These are phyloP conservation scores for Gymnocephalus cernua DNA, from an alignment of 2,113 vertebrate genomes.

Conservation along the genomic window DNA sequence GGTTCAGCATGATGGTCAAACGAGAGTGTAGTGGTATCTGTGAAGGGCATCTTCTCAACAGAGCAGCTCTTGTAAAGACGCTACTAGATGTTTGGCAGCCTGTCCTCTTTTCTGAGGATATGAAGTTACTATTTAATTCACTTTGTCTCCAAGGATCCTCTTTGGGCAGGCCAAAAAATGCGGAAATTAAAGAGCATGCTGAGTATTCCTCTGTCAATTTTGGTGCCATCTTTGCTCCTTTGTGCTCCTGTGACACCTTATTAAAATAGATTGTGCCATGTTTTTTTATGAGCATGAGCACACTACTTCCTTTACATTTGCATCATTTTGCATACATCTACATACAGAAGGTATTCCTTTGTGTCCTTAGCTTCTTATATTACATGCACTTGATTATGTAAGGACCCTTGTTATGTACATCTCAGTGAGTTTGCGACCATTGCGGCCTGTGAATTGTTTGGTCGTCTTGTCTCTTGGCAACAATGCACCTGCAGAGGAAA, in stretches of 20 bases:
- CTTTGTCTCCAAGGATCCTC: slow-evolving; percentile 53
- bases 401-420: slow-evolving; percentile 59
- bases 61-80: slow-evolving; percentile 24
- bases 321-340: slow-evolving; percentile 72
- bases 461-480: slow-evolving; percentile 77
- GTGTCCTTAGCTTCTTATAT: slow-evolving; percentile 43
- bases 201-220: slow-evolving; percentile 36
- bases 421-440: slow-evolving; percentile 54
- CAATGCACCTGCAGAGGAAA: slow-evolving; percentile 70
- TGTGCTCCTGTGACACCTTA: slow-evolving; percentile 43
- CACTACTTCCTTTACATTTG: slow-evolving; percentile 38
- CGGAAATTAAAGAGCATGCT: slow-evolving; percentile 47
- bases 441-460: slow-evolving; percentile 64
- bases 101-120: slow-evolving; percentile 42
- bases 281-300: slow-evolving; percentile 20
- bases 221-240: slow-evolving; percentile 38
- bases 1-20: slow-evolving; percentile 22
- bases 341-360: slow-evolving; percentile 52
- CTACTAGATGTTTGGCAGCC: slow-evolving; percentile 56
- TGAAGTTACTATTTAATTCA: slow-evolving; percentile 59
- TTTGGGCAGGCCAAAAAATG: slow-evolving; percentile 41
- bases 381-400: slow-evolving; percentile 61
- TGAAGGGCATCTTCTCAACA: slow-evolving; percentile 10
- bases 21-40: background rate
- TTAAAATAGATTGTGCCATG: slow-evolving; percentile 49